Percentiles rank a stretch among this genome's conserved stretches.
phyloP scores from a whole-genome alignment of 2,888 invertebrate genomes.

The Suillia variegata region DNA sequence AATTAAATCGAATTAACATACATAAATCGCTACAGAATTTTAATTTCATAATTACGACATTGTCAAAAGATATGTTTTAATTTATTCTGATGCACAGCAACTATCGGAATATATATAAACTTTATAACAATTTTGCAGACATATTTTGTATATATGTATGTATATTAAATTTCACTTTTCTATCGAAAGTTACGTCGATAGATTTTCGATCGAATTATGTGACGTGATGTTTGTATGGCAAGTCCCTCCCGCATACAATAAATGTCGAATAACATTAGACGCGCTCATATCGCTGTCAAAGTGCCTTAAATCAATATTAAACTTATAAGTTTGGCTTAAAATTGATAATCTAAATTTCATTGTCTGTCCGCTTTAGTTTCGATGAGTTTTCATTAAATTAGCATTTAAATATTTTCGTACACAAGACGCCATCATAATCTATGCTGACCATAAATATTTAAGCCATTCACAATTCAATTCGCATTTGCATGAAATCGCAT shows the following conservation, averaged over 20 bases:
- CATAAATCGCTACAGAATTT: neutral
- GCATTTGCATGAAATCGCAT: constrained; percentile 21
- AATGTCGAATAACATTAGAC: constrained; percentile 19
- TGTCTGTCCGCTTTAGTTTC: neutral
- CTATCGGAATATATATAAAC: too few species aligned
- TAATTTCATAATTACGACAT: neutral
- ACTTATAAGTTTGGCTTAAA: constrained; percentile 13
- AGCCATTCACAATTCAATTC: constrained; percentile 6
- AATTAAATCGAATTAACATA: neutral
- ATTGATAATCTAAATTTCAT: constrained; percentile 6
- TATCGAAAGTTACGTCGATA: too few species aligned
- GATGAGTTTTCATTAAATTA: constrained; percentile 6
- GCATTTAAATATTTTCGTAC: constrained; percentile 8
- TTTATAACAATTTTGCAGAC: too few species aligned
- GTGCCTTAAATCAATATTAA: constrained; percentile 10
- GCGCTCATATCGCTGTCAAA: constrained; percentile 14
- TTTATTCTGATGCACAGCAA: too few species aligned
- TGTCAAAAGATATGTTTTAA: too few species aligned
- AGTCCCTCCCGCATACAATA: constrained; percentile 1
- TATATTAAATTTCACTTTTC: too few species aligned
- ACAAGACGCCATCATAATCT: neutral
- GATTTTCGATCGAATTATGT: too few species aligned
- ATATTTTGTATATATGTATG: too few species aligned
- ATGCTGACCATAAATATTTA: constrained; percentile 8
- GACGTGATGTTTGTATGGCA: too few species aligned